These are phyloP conservation scores for Leucophenga montana DNA, from an alignment of 2,888 invertebrate species.

Conservation along the genomic window DNA sequence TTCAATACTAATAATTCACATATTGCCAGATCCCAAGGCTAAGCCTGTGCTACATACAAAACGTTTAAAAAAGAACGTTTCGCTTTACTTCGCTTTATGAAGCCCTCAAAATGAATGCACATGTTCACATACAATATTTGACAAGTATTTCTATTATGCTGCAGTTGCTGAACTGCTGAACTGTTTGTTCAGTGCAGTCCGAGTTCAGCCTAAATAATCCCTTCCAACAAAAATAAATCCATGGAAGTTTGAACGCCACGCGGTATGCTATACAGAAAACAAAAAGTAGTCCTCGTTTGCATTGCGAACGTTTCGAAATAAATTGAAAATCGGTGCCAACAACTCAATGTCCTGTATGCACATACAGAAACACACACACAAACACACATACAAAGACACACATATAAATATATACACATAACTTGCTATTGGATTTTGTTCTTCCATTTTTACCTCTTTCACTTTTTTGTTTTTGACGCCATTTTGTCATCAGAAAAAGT, in stretches of 20 bases:
- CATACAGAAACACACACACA: neutral
- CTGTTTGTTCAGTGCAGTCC: slow-evolving; percentile 3
- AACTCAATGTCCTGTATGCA: slow-evolving; percentile 7
- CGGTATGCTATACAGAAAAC: slow-evolving; percentile 14
- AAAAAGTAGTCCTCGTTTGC: neutral
- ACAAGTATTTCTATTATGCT: slow-evolving; percentile 7
- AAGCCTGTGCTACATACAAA: neutral
- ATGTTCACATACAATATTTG: slow-evolving; percentile 20
- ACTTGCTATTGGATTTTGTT: slow-evolving; percentile 13
- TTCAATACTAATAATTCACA: slow-evolving; percentile 16
- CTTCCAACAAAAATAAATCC: neutral
- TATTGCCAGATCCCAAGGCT: neutral
- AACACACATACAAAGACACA: neutral
- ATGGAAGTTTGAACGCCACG: neutral
- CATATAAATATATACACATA: neutral
- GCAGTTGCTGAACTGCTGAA: neutral
- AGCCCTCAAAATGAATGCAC: neutral
- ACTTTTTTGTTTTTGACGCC: slow-evolving; percentile 24
- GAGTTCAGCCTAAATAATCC: slow-evolving; percentile 9
- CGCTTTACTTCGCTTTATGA: slow-evolving; percentile 2
- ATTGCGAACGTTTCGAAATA: slow-evolving; percentile 41
- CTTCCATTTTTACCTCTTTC: slow-evolving; percentile 6
- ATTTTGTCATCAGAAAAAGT: slow-evolving; percentile 21
- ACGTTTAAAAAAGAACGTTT: slow-evolving; percentile 2
- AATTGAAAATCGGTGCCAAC: slow-evolving; percentile 47